These are phyloP conservation scores for Pseudomyrmex sp. DNA, from an alignment of 1,140 invertebrate genomes.

Conservation along the genomic window DNA sequence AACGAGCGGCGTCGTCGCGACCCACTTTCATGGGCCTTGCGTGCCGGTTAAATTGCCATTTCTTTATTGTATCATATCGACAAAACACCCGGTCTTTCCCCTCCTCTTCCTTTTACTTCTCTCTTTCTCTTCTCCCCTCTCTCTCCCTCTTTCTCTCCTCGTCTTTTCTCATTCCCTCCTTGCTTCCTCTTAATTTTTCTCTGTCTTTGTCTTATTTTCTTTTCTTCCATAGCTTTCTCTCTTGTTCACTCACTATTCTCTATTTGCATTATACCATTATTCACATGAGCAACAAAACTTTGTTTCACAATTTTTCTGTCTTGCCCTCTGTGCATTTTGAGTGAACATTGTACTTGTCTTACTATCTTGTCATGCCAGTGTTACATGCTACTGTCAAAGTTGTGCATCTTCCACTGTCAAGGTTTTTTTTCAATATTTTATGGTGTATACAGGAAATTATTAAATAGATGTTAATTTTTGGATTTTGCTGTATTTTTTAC, in stretches of 20 bases:
- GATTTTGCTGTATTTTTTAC: conserved; percentile 10
- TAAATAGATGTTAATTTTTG: not conserved
- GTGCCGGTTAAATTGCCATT: conserved; percentile 76
- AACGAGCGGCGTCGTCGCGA: conserved; percentile 6
- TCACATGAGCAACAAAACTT: conserved; percentile 44
- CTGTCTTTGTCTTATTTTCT: not conserved
- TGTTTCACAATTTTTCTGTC: conserved; percentile 28
- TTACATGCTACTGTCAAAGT: conserved; percentile 79
- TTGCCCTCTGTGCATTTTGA: not conserved
- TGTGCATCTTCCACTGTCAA: conserved; percentile 65
- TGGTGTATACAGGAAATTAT: not conserved
- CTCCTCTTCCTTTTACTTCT: conserved; percentile 67
- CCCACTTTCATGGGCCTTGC: conserved; percentile 59
- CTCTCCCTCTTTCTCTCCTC: not conserved
- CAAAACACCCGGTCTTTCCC: conserved; percentile 80
- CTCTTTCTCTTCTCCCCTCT: not conserved
- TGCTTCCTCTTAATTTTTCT: not conserved
- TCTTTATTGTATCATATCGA: conserved; percentile 79
- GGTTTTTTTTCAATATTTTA: conserved; percentile 64
- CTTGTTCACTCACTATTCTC: conserved; percentile 14
- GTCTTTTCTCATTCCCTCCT: not conserved
- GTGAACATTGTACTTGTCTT: not conserved
- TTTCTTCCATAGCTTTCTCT: not conserved
- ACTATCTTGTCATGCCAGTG: conserved; percentile 75
- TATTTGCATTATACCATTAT: conserved; percentile 55